Evolutionary conservation across 2,113 vertebrate species (phyloP), one percentile per base, ranked within the genome.

Genomic region (Petrocephalus zakoni): DNA sequence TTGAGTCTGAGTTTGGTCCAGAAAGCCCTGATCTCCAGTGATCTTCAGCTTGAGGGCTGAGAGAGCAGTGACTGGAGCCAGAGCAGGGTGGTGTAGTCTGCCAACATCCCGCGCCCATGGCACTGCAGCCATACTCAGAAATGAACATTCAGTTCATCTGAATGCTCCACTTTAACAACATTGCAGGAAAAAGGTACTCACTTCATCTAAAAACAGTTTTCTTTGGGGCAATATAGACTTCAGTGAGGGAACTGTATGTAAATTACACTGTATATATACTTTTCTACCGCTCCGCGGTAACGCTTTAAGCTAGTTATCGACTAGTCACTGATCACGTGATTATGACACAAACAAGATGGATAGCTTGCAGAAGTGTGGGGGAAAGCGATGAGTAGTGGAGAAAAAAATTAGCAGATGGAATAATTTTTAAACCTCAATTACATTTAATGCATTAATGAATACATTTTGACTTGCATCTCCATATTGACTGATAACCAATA

Each of bases 1-100:
- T 47, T 47, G 81, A 83, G 81, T 83, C 46, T 83, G 81, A 46
- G 81, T 83, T 83, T 22, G 81, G 42, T 83, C 81, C 81, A 47
- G 81, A 49, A 83, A 0, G 19, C 81, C 81, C 46, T 47, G 37
- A 47, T 83, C 22, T 83, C 81, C 22, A 49, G 46, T 47, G 81
- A 83, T 46, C 42, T 49, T 83, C 81, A 83, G 42, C 81, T 78
- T 78, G 29, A 78, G 72, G 72, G 72, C 72, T 78, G 72, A 78
- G 11, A 78, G 72, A 78, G 72, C 34, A 78, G 72, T n/a, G 29
- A 78, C 72, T 78, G 72, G 72, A 29, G 72, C 72, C 72, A 78
- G 72, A 78, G 34, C 34, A 78, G 34, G 72, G 61, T 68, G 25
- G 25, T 29, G 25, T 34, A 19, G 72, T 19, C 34, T 78, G 72